A percentile compares a stretch with the other conserved stretches of the same genome.
phyloP scores from a whole-genome alignment of 2,113 vertebrate species.

The Psophia crepitans region DNA sequence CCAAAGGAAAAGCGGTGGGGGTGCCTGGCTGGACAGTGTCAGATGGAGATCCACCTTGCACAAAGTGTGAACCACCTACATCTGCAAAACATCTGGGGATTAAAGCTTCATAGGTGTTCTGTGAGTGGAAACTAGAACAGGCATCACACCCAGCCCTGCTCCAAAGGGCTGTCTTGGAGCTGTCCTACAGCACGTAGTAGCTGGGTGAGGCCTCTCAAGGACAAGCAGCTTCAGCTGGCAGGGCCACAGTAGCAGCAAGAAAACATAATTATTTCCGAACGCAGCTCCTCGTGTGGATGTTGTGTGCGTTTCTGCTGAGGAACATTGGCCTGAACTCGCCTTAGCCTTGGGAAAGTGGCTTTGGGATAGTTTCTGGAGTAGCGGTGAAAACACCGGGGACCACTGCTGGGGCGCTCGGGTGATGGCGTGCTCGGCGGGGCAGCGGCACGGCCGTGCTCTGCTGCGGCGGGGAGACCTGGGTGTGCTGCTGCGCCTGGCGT shows the following conservation, averaged over 20 bases:
- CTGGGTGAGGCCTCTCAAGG: background rate
- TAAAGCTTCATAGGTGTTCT: background rate
- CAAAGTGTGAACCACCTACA: background rate
- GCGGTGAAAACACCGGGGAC: background rate
- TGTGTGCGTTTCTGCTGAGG: background rate
- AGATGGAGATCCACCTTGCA: background rate
- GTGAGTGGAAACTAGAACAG: background rate
- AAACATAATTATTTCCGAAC: background rate
- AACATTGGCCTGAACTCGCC: background rate
- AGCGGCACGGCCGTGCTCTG: background rate
- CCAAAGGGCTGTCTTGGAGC: background rate
- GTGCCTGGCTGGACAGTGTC: background rate
- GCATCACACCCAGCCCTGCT: background rate
- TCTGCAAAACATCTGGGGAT: background rate
- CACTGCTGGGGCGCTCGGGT: too few relatives aligned
- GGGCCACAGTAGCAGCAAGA: background rate
- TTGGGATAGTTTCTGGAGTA: background rate
- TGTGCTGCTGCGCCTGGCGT: background rate
- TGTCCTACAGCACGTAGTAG: background rate
- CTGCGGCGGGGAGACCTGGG: accelerated
- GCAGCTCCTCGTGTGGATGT: background rate
- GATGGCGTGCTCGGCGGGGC: too few relatives aligned
- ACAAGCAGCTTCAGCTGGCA: background rate
- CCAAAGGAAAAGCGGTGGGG: background rate
- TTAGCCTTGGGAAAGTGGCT: background rate